Base-by-base conservation (phyloP, 2,797 vertebrate species). In the Acanthiza pusilla region DNA sequence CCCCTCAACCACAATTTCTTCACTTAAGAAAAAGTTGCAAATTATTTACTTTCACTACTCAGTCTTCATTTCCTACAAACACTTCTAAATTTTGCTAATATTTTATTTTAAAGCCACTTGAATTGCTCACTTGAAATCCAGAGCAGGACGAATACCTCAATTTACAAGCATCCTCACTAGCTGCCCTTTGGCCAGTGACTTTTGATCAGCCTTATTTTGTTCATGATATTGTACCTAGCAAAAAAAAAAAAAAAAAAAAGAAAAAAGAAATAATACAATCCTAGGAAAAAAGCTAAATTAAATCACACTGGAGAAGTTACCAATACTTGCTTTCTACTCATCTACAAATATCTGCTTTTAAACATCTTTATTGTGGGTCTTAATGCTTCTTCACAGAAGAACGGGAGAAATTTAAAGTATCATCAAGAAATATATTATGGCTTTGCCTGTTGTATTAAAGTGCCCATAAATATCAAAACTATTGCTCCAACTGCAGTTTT, bases 251-350 rank as follows among this genome's bases (percentile, higher is more conserved):
- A 40, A 4, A 50, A 84, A 30, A 68, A n/a, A 68, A 51, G 71
- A 47, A 43, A 48, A 16, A 71, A 40, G 5, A 50, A 84, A 30
- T 3, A 45, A 8, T 4, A 20, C 20, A 42, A 16, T 8, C 26
- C 18, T 8, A 22, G 36, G 30, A 76, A 83, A 63, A 48, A 65
- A 60, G 2, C 51, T 16, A 57, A 89, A 65, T 5, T 0, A 53
- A 67, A 29, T 30, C 22, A 62, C 2, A 0, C 0, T 48, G 60
- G 50, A 60, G 27, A 75, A 84, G 29, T 43, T 32, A 66, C 7
- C 3, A 0, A 18, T 19, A 50, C 1, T 26, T 62, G 4, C 32
- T 48, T 51, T 36, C 16, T 26, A 36, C 13, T 65, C 2, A 51
- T 18, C 23, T 42, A 18, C 3, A 20, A 45, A 18, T 12, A 78